phyloP scores from a whole-genome alignment of 2,888 invertebrate genomes.

The Cantharis rustica region DNA sequence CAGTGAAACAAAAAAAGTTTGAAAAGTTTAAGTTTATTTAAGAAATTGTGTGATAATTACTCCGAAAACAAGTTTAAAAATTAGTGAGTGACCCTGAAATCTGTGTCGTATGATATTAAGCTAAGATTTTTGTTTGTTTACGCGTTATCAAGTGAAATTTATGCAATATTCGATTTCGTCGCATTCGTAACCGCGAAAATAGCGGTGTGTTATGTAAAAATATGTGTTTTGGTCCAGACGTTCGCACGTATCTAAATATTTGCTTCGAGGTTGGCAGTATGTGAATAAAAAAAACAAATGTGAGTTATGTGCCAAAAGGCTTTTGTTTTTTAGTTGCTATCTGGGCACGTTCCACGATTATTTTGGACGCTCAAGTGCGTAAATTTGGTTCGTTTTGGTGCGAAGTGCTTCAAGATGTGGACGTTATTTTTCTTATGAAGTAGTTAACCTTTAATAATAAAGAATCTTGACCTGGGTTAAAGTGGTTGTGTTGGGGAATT shows the following conservation, averaged over 20 bases:
- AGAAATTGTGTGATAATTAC: neutral
- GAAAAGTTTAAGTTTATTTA: neutral
- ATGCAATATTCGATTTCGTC: neutral
- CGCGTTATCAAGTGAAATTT: neutral
- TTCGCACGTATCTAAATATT: neutral
- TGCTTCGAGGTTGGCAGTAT: slow-evolving; percentile 7
- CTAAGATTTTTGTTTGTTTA: neutral
- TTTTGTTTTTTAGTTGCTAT: slow-evolving; percentile 7
- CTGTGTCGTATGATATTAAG: neutral
- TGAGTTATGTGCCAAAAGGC: slow-evolving; percentile 8
- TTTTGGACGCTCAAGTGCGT: slow-evolving; percentile 3
- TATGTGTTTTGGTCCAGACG: slow-evolving; percentile 8
- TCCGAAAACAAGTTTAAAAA: neutral
- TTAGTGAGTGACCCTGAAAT: neutral
- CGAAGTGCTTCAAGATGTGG: slow-evolving; percentile 6
- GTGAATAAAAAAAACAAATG: slow-evolving; percentile 8
- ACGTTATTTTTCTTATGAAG: slow-evolving; percentile 7
- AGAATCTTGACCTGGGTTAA: slow-evolving; percentile 47
- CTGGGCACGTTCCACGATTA: slow-evolving; percentile 6
- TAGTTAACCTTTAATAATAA: slow-evolving; percentile 29
- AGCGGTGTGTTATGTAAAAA: slow-evolving; percentile 5
- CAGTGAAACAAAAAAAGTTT: neutral
- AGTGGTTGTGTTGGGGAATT: slow-evolving; percentile 43
- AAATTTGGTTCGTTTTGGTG: neutral
- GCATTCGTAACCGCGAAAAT: neutral